A percentile compares a stretch with the other conserved stretches of the same genome.
Evolutionary conservation across 2,113 vertebrate species (phyloP).

Genomic region (Cyanoderma ruficeps): DNA sequence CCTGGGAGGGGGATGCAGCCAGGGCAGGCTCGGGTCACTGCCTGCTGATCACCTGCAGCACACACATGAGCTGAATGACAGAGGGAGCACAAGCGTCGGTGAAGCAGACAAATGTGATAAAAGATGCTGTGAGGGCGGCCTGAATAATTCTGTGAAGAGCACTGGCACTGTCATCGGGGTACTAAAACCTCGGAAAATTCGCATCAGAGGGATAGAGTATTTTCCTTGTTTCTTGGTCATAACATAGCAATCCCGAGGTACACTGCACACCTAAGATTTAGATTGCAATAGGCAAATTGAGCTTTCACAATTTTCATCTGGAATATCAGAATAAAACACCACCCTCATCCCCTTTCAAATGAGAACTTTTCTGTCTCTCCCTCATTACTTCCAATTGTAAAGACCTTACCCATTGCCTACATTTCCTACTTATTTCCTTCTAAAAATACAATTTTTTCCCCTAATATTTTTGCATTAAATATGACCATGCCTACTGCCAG

Average conservation of each 20-base stretch:
- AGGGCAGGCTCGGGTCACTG: neutral
- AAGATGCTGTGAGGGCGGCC: neutral
- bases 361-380: neutral
- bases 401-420: neutral
- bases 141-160: neutral
- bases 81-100: neutral
- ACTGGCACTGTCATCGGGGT: fast-evolving
- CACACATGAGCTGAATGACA: neutral
- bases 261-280: neutral
- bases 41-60: neutral
- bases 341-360: neutral
- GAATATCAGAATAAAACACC: neutral
- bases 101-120: neutral
- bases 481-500: neutral
- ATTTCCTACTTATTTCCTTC: neutral
- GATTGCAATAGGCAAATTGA: neutral
- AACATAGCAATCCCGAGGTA: neutral
- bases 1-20: neutral
- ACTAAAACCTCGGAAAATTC: neutral
- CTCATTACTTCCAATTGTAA: neutral
- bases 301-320: neutral
- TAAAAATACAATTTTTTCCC: neutral
- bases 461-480: neutral
- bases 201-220: fast-evolving
- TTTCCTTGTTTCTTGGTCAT: neutral